Conservation (phyloP, 2,797 vertebrate genomes). For the Coregonus ussuriensis region DNA sequence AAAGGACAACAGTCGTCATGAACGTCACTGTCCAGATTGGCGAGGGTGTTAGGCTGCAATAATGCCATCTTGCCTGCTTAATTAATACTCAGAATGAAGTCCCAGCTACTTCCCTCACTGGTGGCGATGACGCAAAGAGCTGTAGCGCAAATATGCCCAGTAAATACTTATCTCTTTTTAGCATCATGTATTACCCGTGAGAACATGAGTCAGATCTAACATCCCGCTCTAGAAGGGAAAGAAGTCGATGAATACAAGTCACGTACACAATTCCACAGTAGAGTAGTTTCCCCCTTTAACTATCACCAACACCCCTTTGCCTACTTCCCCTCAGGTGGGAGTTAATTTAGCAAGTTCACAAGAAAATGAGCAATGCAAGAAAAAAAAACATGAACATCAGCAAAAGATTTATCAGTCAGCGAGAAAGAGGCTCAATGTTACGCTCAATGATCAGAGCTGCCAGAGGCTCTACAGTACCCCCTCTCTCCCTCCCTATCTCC, state of each 20-base stretch:
- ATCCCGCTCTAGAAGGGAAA: not conserved
- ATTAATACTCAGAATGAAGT: not conserved
- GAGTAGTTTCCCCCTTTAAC: not conserved
- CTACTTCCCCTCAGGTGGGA: conserved; percentile 49
- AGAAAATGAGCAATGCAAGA: conserved; percentile 67
- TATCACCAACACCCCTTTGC: not conserved
- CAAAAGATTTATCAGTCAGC: conserved; percentile 66
- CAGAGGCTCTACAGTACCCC: conserved; percentile 54
- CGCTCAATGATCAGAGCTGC: conserved; percentile 63
- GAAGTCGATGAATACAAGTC: not conserved
- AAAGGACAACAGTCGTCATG: conserved; percentile 5
- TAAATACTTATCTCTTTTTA: not conserved
- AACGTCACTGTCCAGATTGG: conserved; percentile 6
- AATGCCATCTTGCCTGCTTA: conserved; percentile 7
- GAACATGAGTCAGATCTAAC: not conserved
- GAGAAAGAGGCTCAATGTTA: conserved; percentile 51
- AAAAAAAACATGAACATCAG: conserved; percentile 72
- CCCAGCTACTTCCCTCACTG: not conserved
- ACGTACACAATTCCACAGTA: not conserved
- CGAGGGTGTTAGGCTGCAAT: not conserved
- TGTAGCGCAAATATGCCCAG: not conserved
- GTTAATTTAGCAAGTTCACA: conserved; percentile 54
- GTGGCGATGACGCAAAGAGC: not conserved
- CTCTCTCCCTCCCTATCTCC: not conserved
- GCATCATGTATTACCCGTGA: not conserved